Evolutionary conservation across 2,113 vertebrate genomes (phyloP).

Genomic region (Cottus gobio): DNA sequence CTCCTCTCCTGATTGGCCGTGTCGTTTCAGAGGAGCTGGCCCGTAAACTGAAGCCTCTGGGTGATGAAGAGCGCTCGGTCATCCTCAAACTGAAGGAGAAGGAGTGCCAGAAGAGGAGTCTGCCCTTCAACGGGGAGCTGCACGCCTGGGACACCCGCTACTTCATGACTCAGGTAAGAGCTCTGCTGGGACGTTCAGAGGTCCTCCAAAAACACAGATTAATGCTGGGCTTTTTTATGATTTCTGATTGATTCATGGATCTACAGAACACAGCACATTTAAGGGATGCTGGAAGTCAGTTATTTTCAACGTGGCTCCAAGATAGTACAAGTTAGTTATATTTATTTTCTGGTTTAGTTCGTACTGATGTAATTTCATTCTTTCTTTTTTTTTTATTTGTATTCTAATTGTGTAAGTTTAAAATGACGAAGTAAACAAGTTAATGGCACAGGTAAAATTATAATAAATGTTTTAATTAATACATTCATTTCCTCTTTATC

Average conservation of each 20-base stretch:
- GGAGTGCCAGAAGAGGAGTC: constrained; percentile 86
- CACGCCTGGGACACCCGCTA: constrained; percentile 97
- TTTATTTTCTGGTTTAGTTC: no score
- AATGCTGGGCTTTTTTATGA: not conserved
- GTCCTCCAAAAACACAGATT: not conserved
- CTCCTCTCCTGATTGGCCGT: no score
- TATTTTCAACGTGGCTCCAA: not conserved
- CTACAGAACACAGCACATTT: not conserved
- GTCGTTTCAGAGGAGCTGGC: constrained; percentile 90
- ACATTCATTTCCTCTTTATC: not conserved
- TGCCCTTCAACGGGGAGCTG: constrained; percentile 85
- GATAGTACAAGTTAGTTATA: not conserved
- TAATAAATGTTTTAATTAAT: not conserved
- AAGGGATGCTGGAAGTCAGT: not conserved
- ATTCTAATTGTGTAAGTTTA: not conserved
- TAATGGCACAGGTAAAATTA: not conserved
- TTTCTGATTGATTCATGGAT: not conserved
- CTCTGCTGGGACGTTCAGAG: constrained; percentile 24
- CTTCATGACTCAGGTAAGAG: constrained; percentile 97
- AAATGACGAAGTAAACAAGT: not conserved
- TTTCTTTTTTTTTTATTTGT: no score
- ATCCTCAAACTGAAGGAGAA: constrained; percentile 92
- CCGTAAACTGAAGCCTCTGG: constrained; percentile 90
- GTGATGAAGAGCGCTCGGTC: constrained; percentile 88
- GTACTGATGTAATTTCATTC: not conserved